Evolutionary conservation across 2,888 invertebrate genomes (phyloP), one percentile per base, ranked within the genome.

Genomic region (Leptinotarsa peninsularis): DNA sequence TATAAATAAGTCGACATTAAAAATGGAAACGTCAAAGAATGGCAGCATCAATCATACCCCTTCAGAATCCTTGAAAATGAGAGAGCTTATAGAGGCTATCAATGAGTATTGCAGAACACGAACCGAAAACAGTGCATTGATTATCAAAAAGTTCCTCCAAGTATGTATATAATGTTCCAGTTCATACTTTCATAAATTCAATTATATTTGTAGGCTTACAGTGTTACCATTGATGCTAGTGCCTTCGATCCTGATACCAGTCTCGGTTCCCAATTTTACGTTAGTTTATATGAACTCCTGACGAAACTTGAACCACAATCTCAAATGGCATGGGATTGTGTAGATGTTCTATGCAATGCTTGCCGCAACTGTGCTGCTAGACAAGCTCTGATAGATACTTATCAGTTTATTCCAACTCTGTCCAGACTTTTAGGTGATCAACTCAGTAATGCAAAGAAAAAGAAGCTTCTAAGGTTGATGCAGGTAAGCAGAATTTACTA

Each of bases 401-500:
- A 93, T 83, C 93, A 93, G 84, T 94, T 93, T 85, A 89, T 93
- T 84, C 93, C 93, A 33, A 90, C 92, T 75, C 84, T 94, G 66
- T 90, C 93, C 2, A 88, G 91, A 79, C 84, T 93, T 49, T 86
- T 94, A 66, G 90, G 91, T 56, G 91, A 92, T 82, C 87, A 92
- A 74, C 88, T 93, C 79, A 91, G 91, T 49, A 89, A 89, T 81
- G 93, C 93, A 67, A 94, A 93, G 84, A 92, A 91, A 88, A 89
- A 92, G 50, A 90, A 90, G 82, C 87, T 93, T 2, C 87, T 94
- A 1, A 89, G 90, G 80, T 89, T 94, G 52, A 91, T 94, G 89
- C 93, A 92, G 90, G 92, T 91, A 84, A 82, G 50, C 23, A 71
- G 10, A 63, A 66, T 23, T 60, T 63, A 68, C 0, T 2, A 52